Percentiles rank a stretch among this genome's conserved stretches.
These are phyloP conservation scores for Micromesistius poutassou DNA, from an alignment of 2,797 vertebrate species.

Conservation along the genomic window DNA sequence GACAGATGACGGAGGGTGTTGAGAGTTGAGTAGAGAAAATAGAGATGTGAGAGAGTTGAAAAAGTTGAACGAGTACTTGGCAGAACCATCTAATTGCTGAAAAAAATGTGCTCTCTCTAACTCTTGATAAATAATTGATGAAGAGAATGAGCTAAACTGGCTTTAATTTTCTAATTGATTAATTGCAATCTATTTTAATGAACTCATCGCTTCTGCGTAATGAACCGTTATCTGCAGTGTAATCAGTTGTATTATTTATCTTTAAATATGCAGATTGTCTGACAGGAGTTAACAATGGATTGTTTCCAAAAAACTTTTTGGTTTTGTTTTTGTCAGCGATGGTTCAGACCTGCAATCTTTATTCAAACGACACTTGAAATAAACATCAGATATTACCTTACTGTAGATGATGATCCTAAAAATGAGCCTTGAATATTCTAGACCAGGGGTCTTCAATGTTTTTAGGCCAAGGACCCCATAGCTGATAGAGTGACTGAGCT, in stretches of 20 bases:
- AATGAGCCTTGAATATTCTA: background rate
- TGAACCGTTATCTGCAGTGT: background rate
- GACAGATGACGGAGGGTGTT: background rate
- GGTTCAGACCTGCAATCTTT: background rate
- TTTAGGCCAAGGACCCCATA: too few species aligned
- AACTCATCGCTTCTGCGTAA: background rate
- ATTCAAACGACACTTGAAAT: background rate
- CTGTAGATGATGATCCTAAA: background rate
- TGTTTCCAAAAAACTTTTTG: background rate
- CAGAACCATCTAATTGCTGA: background rate
- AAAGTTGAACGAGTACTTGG: background rate
- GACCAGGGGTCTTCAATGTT: too few species aligned
- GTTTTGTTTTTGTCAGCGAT: background rate
- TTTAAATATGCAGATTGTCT: background rate
- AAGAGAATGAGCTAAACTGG: conserved; percentile 6
- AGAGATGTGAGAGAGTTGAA: background rate
- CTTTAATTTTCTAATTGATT: conserved; percentile 7
- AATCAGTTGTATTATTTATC: conserved; percentile 4
- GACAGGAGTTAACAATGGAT: background rate
- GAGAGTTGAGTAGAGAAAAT: background rate
- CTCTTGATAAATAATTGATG: conserved; percentile 25
- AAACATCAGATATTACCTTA: background rate
- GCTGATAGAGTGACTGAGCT: too few species aligned
- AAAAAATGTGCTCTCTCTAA: conserved; percentile 1
- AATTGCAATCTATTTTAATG: conserved; percentile 4